A percentile compares a stretch with the other conserved stretches of the same genome.
Conservation (phyloP, 2,797 vertebrate species). For the Glyptemys insculpta region DNA sequence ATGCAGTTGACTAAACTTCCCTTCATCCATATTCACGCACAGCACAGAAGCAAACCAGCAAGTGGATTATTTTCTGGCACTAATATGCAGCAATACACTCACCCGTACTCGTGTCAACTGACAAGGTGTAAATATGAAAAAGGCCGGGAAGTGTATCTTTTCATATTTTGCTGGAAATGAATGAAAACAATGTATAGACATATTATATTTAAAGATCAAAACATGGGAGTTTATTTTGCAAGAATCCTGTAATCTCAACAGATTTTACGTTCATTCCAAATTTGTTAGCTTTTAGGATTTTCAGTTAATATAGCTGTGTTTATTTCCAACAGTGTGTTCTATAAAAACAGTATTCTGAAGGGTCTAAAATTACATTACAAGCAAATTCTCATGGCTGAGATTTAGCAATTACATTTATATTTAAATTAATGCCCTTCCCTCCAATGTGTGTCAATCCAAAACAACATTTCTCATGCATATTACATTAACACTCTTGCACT, state of each 20-base stretch:
- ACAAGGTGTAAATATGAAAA: constrained; percentile 48
- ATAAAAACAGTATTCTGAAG: not conserved
- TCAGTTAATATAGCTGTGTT: not conserved
- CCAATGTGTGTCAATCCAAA: not conserved
- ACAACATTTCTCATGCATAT: not conserved
- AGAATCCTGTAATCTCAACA: not conserved
- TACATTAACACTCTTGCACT: not conserved
- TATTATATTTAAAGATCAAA: not conserved
- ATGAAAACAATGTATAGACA: constrained; percentile 7
- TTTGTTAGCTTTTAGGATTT: not conserved
- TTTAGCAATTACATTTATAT: not conserved
- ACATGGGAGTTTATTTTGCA: not conserved
- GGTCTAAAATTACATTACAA: not conserved
- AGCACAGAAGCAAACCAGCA: not conserved
- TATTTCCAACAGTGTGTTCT: not conserved
- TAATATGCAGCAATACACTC: constrained; percentile 50
- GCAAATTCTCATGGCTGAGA: not conserved
- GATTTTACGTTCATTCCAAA: not conserved
- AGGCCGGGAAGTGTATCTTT: not conserved
- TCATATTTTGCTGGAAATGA: not conserved
- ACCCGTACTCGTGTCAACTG: constrained; percentile 20
- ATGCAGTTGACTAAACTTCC: not conserved
- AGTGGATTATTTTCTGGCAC: not conserved
- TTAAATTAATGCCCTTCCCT: not conserved
- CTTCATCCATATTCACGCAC: not conserved